Evolutionary conservation across 2,113 vertebrate species (phyloP).

Genomic region (Xenopus borealis): DNA sequence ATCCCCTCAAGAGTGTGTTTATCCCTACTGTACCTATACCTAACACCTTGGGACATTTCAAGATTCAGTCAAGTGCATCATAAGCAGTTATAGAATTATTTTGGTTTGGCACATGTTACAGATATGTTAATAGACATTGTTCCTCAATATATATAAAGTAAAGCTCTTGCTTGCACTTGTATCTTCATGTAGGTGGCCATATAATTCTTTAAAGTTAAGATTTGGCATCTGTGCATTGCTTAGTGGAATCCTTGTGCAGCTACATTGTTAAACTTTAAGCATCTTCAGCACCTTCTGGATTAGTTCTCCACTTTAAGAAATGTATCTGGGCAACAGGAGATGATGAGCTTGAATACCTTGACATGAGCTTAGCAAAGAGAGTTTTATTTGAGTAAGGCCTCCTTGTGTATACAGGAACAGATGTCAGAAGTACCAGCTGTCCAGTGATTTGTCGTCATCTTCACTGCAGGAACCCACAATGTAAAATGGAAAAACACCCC

Average conservation of each 20-base stretch:
- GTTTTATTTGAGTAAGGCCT: not conserved
- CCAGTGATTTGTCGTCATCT: not conserved
- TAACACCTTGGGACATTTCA: no score
- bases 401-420: not conserved
- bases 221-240: no score
- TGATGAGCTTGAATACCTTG: not conserved
- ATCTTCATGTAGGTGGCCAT: no score
- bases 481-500: not conserved
- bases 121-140: no score
- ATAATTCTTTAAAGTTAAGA: no score
- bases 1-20: no score
- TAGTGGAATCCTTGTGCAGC: not conserved
- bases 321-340: constrained; percentile 15
- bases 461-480: not conserved
- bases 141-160: no score
- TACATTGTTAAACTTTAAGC: not conserved
- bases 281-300: not conserved
- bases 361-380: not conserved
- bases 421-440: constrained; percentile 3
- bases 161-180: no score
- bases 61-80: no score
- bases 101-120: no score
- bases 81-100: no score
- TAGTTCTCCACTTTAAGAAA: not conserved
- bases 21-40: no score